These are phyloP conservation scores for Megathymus violae DNA, from an alignment of 1,140 invertebrate genomes.

Conservation along the genomic window DNA sequence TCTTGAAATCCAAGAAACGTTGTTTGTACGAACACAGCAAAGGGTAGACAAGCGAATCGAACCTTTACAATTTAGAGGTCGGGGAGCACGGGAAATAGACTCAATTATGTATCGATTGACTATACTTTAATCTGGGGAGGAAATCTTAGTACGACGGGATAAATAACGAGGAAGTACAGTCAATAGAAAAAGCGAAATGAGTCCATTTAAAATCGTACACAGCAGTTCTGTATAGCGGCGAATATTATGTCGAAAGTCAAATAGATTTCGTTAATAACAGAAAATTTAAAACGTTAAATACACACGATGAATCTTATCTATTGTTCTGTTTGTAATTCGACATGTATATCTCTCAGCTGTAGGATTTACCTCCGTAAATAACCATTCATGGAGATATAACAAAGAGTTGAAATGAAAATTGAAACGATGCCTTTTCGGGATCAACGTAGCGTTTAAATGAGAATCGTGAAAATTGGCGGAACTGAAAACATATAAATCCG, in stretches of 20 bases:
- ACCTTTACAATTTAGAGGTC: constrained; percentile 56
- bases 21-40: constrained; percentile 32
- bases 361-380: constrained; percentile 37
- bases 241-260: not conserved
- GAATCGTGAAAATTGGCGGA: constrained; percentile 76
- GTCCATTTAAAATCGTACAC: not conserved
- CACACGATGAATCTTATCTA: constrained; percentile 9
- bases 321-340: constrained; percentile 14
- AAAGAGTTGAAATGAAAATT: constrained; percentile 56
- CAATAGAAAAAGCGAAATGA: not conserved
- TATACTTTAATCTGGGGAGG: constrained; percentile 44
- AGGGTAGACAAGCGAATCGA: constrained; percentile 56
- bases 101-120: constrained; percentile 58
- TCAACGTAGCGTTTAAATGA: constrained; percentile 74
- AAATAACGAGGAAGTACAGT: not conserved
- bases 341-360: not conserved
- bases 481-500: constrained; percentile 79
- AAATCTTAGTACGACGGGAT: not conserved
- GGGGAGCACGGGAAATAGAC: constrained; percentile 51
- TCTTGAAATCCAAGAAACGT: constrained; percentile 15
- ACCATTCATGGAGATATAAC: constrained; percentile 39
- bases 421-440: constrained; percentile 62
- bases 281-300: not conserved
- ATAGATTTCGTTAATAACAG: too few species aligned
- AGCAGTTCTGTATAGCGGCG: not conserved